Conservation (phyloP, 2,113 vertebrate genomes). For the Tetrao urogallus region DNA sequence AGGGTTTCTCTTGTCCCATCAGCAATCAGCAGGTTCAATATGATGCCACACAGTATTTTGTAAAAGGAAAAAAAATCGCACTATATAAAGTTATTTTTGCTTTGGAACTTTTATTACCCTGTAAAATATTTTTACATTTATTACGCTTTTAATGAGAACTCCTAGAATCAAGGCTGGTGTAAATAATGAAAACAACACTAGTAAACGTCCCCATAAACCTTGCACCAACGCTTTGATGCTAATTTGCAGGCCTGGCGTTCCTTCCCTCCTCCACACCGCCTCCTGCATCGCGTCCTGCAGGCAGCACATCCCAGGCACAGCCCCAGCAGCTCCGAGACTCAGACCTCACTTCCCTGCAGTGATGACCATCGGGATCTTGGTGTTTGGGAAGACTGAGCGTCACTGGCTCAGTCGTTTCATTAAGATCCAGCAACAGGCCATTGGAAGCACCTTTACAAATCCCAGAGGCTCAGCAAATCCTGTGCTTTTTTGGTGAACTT, state of each 20-base stretch:
- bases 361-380: not conserved
- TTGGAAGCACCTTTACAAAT: not conserved
- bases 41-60: constrained; percentile 77
- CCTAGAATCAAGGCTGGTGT: constrained; percentile 83
- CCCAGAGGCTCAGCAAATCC: not conserved
- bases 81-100: constrained; percentile 84
- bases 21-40: constrained; percentile 63
- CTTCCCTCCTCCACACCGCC: constrained; percentile 62
- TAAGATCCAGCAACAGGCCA: not conserved
- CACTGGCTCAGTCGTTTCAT: not conserved
- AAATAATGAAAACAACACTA: constrained; percentile 86
- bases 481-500: not conserved
- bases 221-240: constrained; percentile 84
- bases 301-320: not conserved
- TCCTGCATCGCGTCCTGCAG: not conserved
- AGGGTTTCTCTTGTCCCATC: constrained; percentile 30
- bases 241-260: constrained; percentile 74
- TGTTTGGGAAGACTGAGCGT: accelerated
- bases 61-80: constrained; percentile 69
- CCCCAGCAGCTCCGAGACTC: not conserved
- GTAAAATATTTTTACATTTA: constrained; percentile 88
- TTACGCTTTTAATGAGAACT: constrained; percentile 85
- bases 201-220: constrained; percentile 87
- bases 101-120: constrained; percentile 83
- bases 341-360: accelerated